These are phyloP conservation scores for Phylloscopus trochilus DNA, from an alignment of 2,113 vertebrate genomes.

Conservation along the genomic window DNA sequence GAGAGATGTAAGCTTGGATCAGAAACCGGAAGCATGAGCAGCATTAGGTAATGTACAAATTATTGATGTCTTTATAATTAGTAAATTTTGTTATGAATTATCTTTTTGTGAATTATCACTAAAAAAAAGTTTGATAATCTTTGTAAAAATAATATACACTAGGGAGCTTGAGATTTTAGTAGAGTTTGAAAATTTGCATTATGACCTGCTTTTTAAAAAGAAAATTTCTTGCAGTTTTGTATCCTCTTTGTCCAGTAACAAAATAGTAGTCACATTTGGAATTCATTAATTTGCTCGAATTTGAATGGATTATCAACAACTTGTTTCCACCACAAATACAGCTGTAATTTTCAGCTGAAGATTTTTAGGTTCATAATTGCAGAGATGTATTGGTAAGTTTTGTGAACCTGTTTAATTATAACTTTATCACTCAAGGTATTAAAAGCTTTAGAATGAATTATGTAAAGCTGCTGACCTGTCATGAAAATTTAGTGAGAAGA, in stretches of 20 bases:
- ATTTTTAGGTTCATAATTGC: not conserved
- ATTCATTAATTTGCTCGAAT: not conserved
- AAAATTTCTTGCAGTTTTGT: not conserved
- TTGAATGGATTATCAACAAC: not conserved
- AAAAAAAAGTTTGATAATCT: not conserved
- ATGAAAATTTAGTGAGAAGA: not conserved
- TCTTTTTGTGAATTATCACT: not conserved
- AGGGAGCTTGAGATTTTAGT: not conserved
- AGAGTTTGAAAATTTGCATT: not conserved
- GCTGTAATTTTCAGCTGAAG: not conserved
- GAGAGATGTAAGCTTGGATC: constrained; percentile 98
- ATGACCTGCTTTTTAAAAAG: not conserved
- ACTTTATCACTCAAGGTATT: not conserved
- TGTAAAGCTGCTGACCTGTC: not conserved
- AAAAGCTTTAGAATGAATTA: not conserved
- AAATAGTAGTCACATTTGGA: not conserved
- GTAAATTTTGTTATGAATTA: not conserved
- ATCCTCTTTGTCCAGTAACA: not conserved
- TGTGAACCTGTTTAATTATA: not conserved
- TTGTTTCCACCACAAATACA: not conserved
- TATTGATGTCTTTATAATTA: not conserved
- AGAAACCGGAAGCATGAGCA: constrained; percentile 96
- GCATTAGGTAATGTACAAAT: constrained; percentile 84
- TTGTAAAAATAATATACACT: not conserved
- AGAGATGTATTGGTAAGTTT: not conserved